Evolutionary conservation across 2,888 invertebrate species (phyloP).

Genomic region (Galeopsomyia nigrocyanea): DNA sequence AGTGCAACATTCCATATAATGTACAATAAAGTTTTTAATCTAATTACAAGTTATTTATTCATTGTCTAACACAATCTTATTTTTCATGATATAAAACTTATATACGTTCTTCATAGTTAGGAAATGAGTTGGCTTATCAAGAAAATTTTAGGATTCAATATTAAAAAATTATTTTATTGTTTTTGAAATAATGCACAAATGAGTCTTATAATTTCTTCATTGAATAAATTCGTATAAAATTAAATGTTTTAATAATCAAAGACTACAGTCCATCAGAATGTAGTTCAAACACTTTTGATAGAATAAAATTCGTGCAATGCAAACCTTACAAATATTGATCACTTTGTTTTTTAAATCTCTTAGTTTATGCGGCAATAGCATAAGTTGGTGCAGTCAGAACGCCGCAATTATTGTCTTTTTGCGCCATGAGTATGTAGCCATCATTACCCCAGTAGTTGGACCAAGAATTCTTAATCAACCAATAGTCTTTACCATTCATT

Average conservation of each 20-base stretch:
- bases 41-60: constrained; percentile 26
- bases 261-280: constrained; percentile 1
- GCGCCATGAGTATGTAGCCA: constrained; percentile 93
- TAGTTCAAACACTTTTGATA: background rate
- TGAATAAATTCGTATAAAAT: constrained; percentile 35
- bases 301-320: constrained; percentile 7
- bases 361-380: constrained; percentile 65
- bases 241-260: constrained; percentile 28
- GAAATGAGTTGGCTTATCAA: no score
- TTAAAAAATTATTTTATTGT: no score
- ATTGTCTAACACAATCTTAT: constrained; percentile 16
- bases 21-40: constrained; percentile 31
- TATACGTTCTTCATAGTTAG: background rate
- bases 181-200: no score
- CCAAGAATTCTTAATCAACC: constrained; percentile 97
- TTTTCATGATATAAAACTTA: constrained; percentile 19
- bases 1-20: constrained; percentile 35
- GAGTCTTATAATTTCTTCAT: constrained; percentile 13
- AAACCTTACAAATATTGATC: constrained; percentile 7
- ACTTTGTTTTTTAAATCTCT: constrained; percentile 9
- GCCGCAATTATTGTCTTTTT: constrained; percentile 93
- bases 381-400: constrained; percentile 90
- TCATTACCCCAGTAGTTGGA: constrained; percentile 98
- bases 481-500: constrained; percentile 87
- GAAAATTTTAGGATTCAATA: no score